Evolutionary conservation across 2,797 vertebrate genomes (phyloP).

Genomic region (Cossypha dichroa): DNA sequence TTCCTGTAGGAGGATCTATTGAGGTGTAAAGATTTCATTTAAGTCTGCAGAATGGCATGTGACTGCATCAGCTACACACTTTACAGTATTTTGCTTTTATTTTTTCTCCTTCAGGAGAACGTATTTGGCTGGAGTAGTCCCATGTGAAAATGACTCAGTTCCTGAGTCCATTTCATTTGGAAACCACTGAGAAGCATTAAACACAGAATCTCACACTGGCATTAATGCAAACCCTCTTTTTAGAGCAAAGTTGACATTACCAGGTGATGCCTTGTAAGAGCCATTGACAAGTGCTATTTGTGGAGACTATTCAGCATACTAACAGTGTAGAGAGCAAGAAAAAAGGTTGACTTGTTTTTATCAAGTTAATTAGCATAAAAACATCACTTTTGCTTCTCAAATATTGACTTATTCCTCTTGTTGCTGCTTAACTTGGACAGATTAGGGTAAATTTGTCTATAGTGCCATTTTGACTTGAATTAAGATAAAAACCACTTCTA

Average conservation of each 20-base stretch:
- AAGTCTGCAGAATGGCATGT: not conserved
- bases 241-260: not conserved
- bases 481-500: not conserved
- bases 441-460: not conserved
- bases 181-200: not conserved
- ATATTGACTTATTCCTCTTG: not conserved
- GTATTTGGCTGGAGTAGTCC: not conserved
- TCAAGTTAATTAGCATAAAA: not conserved
- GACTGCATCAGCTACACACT: not conserved
- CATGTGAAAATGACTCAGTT: not conserved
- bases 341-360: not conserved
- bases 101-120: not conserved
- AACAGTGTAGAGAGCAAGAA: not conserved
- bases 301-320: not conserved
- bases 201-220: not conserved
- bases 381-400: not conserved
- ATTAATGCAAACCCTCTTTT: not conserved
- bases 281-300: not conserved
- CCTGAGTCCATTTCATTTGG: not conserved
- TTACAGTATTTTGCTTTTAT: not conserved
- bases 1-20: not conserved
- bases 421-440: not conserved
- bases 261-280: not conserved
- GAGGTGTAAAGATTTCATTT: not conserved
- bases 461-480: not conserved